Evolutionary conservation across 37 sponge, comb jelly and placozoan species (phyloP).

Genomic region (Crambe crambe): DNA sequence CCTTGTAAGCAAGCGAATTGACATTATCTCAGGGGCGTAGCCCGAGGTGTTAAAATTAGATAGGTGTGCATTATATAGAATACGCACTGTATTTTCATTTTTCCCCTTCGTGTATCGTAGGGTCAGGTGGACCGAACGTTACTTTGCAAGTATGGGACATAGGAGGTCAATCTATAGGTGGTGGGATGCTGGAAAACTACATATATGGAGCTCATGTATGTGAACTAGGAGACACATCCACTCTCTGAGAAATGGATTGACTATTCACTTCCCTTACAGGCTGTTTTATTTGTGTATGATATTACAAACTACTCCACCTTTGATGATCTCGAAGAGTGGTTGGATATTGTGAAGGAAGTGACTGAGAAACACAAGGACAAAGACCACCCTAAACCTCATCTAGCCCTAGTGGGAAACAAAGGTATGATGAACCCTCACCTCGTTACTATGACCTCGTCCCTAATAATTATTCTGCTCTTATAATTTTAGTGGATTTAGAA

Average conservation of each 20-base stretch:
- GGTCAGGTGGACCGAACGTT: constrained; percentile 75
- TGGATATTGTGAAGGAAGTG: constrained; percentile 59
- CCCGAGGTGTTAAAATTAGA: not conserved
- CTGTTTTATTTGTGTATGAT: constrained; percentile 91
- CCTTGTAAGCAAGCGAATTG: constrained; percentile 85
- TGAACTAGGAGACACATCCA: too few species aligned
- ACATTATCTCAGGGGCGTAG: too few species aligned
- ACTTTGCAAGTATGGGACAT: constrained; percentile 98
- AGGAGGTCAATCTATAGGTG: constrained; percentile 96
- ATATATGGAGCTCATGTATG: constrained; percentile 90
- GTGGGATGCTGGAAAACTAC: constrained; percentile 95
- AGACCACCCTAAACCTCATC: constrained; percentile 45
- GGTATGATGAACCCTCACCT: constrained; percentile 31
- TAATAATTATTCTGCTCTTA: not conserved
- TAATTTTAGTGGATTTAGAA: constrained; percentile 82
- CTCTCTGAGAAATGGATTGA: too few species aligned
- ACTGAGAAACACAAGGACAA: constrained; percentile 38
- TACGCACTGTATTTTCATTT: too few species aligned
- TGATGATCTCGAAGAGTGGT: constrained; percentile 96
- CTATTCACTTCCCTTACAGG: too few species aligned
- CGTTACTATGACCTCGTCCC: not conserved
- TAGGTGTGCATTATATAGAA: not conserved
- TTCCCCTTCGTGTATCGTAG: not conserved
- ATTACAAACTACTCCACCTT: constrained; percentile 94
- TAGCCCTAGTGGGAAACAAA: constrained; percentile 94